These are phyloP conservation scores for Bombus consobrinus DNA, from an alignment of 1,140 invertebrate species.

Conservation along the genomic window DNA sequence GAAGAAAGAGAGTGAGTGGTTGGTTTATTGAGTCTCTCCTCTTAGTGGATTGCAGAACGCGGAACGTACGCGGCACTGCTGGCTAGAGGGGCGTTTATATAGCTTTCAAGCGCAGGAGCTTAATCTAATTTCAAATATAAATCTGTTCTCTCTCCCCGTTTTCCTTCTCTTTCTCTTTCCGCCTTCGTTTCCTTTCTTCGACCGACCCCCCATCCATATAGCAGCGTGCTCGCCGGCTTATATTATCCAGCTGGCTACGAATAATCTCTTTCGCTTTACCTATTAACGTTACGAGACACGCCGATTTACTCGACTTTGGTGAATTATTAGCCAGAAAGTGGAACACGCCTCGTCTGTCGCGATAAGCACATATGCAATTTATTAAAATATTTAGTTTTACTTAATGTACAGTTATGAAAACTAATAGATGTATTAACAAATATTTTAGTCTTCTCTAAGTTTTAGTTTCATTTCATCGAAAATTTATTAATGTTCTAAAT, in stretches of 20 bases:
- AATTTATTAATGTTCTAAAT: background rate
- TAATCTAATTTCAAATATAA: constrained; percentile 84
- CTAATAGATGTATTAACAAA: background rate
- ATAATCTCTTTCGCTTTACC: constrained; percentile 75
- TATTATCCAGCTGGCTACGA: constrained; percentile 72
- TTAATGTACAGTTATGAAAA: background rate
- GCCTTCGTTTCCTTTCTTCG: constrained; percentile 46
- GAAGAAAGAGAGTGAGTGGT: constrained; percentile 78
- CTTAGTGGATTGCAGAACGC: constrained; percentile 73
- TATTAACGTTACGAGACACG: constrained; percentile 65
- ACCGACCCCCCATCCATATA: constrained; percentile 64
- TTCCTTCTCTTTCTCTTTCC: constrained; percentile 67
- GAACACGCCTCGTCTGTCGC: background rate
- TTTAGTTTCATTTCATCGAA: background rate
- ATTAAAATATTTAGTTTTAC: background rate
- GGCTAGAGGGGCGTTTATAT: constrained; percentile 80
- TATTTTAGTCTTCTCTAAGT: background rate
- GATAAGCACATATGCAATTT: background rate
- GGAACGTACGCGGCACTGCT: constrained; percentile 67
- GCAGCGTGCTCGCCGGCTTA: constrained; percentile 70
- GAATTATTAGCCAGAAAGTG: constrained; percentile 8
- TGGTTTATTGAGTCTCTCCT: constrained; percentile 81
- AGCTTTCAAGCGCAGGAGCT: constrained; percentile 83
- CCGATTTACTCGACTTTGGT: constrained; percentile 39
- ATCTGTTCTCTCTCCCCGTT: constrained; percentile 75